phyloP scores from a whole-genome alignment of 2,888 invertebrate species.

The Ectemnius continuus region DNA sequence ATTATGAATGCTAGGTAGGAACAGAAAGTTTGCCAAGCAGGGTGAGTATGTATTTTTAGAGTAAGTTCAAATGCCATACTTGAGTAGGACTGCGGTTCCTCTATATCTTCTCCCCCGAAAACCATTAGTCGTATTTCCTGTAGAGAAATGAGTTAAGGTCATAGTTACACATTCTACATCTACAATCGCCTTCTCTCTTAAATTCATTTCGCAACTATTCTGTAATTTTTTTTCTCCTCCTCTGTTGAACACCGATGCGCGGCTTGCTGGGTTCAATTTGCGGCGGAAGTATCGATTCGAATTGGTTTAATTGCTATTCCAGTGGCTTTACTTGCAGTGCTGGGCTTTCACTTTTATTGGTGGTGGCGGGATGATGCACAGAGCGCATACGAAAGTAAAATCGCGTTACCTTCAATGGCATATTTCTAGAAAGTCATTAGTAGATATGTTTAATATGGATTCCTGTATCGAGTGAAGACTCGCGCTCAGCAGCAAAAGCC shows the following conservation, averaged over 20 bases:
- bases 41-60: too few species aligned
- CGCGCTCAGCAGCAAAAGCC: conserved; percentile 1
- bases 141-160: conserved; percentile 30
- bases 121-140: too few species aligned
- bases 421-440: neutral
- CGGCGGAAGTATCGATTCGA: conserved; percentile 18
- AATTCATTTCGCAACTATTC: conserved; percentile 18
- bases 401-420: neutral
- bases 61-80: too few species aligned
- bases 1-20: conserved; percentile 13
- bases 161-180: conserved; percentile 2
- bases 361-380: conserved; percentile 3
- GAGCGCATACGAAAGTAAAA: neutral
- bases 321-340: conserved; percentile 5
- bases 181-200: conserved; percentile 8
- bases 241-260: conserved; percentile 15
- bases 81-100: too few species aligned
- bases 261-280: conserved; percentile 13
- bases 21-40: neutral
- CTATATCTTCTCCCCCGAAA: too few species aligned
- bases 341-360: neutral
- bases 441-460: neutral
- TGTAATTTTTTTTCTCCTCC: conserved; percentile 19
- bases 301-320: conserved; percentile 21
- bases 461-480: too few species aligned